A percentile compares a stretch with the other conserved stretches of the same genome.
phyloP scores from a whole-genome alignment of 1,140 invertebrate species.

The Drosophila ficusphila region DNA sequence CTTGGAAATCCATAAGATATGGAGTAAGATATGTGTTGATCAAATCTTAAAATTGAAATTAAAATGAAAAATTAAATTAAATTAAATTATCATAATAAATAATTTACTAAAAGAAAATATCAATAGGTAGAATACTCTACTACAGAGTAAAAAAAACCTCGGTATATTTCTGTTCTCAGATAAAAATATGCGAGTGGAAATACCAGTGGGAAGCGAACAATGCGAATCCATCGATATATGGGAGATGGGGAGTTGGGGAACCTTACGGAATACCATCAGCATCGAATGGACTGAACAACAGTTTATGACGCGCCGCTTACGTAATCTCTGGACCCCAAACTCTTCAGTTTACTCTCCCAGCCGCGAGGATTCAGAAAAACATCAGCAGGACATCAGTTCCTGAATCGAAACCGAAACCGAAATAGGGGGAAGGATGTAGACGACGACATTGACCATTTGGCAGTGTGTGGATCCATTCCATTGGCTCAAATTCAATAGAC shows the following conservation, averaged over 20 bases:
- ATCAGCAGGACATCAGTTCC: conserved; percentile 15
- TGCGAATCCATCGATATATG: conserved; percentile 12
- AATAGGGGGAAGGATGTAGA: not conserved
- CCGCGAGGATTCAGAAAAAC: conserved; percentile 25
- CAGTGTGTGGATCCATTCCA: conserved; percentile 22
- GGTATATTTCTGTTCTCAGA: not conserved
- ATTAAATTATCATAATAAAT: no score
- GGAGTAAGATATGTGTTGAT: no score
- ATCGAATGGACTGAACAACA: conserved; percentile 30
- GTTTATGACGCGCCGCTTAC: conserved; percentile 76
- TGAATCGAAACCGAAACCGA: not conserved
- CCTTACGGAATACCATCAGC: not conserved
- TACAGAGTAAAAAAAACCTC: conserved; percentile 1
- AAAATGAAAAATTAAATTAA: not conserved
- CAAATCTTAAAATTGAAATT: no score
- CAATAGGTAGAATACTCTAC: not conserved
- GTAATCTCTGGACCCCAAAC: conserved; percentile 47
- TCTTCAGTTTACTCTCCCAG: not conserved
- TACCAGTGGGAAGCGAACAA: conserved; percentile 28
- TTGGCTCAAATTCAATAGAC: conserved; percentile 46
- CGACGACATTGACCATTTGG: conserved; percentile 52
- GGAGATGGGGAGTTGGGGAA: not conserved
- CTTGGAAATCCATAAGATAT: not conserved
- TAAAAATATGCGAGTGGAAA: conserved; percentile 32
- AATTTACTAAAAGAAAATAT: not conserved